Percentiles rank a stretch among this genome's conserved stretches.
Conservation (phyloP, 2,797 vertebrate species). For the Leptodactylus fallax region DNA sequence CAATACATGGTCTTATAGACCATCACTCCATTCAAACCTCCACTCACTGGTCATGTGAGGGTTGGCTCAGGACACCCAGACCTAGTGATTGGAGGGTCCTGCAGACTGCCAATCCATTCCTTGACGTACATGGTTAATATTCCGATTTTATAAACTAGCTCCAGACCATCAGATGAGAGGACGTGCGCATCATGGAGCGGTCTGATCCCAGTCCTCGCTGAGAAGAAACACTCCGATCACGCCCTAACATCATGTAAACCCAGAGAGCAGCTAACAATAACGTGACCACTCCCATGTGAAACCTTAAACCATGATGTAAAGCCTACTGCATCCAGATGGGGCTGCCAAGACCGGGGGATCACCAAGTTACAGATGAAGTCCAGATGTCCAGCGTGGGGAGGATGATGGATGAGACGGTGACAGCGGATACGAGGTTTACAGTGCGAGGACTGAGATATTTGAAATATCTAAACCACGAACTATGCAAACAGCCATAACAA, state of each 20-base stretch:
- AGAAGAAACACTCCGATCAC: neutral
- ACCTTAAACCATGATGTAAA: conserved; percentile 23
- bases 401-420: neutral
- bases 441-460: neutral
- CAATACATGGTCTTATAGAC: too few species aligned
- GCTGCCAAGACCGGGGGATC: neutral
- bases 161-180: neutral
- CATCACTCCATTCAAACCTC: too few species aligned
- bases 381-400: neutral
- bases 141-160: neutral
- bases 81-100: too few species aligned
- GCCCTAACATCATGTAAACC: neutral
- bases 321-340: neutral
- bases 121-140: neutral
- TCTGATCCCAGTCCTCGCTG: neutral
- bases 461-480: neutral
- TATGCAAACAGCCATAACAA: neutral
- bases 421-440: neutral
- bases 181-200: neutral
- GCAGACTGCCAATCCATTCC: too few species aligned
- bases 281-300: conserved; percentile 24
- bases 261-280: neutral
- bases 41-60: too few species aligned
- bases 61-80: too few species aligned
- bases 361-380: neutral